phyloP scores from a whole-genome alignment of 2,888 invertebrate species.

The Perizoma affinitatum region DNA sequence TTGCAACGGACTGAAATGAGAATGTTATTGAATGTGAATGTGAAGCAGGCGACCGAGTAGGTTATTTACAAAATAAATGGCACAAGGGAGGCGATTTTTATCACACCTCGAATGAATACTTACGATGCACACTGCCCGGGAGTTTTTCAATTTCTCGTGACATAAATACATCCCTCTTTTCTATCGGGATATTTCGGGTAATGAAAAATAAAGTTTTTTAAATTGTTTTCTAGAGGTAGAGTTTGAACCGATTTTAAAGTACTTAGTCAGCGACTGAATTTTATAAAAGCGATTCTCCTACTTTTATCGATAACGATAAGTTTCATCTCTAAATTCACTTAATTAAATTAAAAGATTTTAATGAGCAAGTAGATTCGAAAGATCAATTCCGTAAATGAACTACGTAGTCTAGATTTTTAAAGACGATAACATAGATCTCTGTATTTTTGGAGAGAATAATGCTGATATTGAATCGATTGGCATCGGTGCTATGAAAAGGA shows the following conservation, averaged over 20 bases:
- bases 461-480: constrained; percentile 63
- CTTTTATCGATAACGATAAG: constrained; percentile 72
- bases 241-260: constrained; percentile 74
- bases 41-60: constrained; percentile 65
- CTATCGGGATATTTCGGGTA: constrained; percentile 60
- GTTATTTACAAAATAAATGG: constrained; percentile 72
- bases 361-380: constrained; percentile 45
- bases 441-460: constrained; percentile 60
- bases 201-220: constrained; percentile 64
- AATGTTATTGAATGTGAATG: constrained; percentile 50
- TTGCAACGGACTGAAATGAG: constrained; percentile 66
- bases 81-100: constrained; percentile 78
- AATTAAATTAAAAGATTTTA: constrained; percentile 50
- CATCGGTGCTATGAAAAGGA: constrained; percentile 75
- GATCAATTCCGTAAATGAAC: constrained; percentile 29
- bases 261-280: constrained; percentile 79
- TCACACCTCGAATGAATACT: constrained; percentile 54
- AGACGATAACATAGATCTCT: constrained; percentile 69
- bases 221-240: constrained; percentile 79
- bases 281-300: constrained; percentile 74
- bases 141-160: constrained; percentile 52
- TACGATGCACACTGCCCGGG: constrained; percentile 70
- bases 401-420: constrained; percentile 56
- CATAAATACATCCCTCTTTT: constrained; percentile 54
- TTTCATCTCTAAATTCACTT: constrained; percentile 69